Evolutionary conservation across 2,113 vertebrate genomes (phyloP).

Genomic region (Mandrillus leucophaeus): DNA sequence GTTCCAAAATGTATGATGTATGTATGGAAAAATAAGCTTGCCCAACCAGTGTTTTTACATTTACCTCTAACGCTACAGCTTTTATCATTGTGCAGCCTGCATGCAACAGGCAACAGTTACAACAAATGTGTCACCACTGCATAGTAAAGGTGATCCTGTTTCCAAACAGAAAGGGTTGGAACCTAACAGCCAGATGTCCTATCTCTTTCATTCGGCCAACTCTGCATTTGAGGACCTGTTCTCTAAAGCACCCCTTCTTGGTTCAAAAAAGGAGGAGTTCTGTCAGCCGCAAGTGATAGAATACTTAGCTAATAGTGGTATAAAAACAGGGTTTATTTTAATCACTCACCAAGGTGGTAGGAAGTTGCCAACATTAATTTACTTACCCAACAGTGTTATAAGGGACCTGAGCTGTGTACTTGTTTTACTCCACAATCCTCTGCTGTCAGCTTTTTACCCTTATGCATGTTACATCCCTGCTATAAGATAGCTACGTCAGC

Average conservation of each 20-base stretch:
- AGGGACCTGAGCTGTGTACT: background rate
- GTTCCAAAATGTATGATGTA: background rate
- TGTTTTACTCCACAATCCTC: background rate
- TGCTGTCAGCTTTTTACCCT: background rate
- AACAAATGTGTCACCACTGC: background rate
- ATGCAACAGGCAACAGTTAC: background rate
- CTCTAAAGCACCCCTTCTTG: background rate
- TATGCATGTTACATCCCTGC: background rate
- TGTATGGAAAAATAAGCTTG: background rate
- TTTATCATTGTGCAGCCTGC: background rate
- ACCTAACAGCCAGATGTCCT: background rate
- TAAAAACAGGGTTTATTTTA: background rate
- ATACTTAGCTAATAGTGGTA: background rate
- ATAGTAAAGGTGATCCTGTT: background rate
- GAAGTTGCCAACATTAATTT: background rate
- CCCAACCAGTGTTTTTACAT: background rate
- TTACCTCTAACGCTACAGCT: background rate
- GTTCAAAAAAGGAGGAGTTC: background rate
- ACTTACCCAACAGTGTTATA: background rate
- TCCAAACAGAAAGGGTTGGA: background rate
- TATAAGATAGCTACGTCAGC: background rate
- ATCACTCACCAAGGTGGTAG: background rate
- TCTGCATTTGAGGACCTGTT: background rate
- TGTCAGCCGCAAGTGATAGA: background rate
- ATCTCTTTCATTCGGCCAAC: background rate